phyloP scores from a whole-genome alignment of 2,113 vertebrate genomes.

The Dasyprocta punctata region DNA sequence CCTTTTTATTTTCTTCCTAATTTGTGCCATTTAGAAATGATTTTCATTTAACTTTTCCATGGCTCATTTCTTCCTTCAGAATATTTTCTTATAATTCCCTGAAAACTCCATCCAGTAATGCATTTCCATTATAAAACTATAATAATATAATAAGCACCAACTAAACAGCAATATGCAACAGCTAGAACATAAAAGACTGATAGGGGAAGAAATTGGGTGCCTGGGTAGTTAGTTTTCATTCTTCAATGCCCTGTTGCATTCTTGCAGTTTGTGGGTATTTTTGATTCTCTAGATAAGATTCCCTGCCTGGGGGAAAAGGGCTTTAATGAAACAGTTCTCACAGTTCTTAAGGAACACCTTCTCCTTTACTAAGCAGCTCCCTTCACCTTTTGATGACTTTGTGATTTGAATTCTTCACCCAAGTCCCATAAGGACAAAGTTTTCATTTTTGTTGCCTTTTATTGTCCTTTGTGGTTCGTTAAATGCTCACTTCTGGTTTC shows the following conservation, averaged over 20 bases:
- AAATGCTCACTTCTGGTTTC: background rate
- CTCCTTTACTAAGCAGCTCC: background rate
- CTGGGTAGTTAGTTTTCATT: conserved; percentile 28
- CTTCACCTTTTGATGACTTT: background rate
- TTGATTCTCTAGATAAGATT: background rate
- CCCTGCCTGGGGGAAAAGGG: background rate
- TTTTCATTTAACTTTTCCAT: conserved; percentile 76
- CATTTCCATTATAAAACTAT: conserved; percentile 66
- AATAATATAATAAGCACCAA: conserved; percentile 64
- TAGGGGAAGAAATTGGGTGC: background rate
- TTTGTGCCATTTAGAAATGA: conserved; percentile 73
- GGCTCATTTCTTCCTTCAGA: conserved; percentile 72
- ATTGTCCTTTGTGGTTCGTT: conserved; percentile 21
- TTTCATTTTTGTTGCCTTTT: conserved; percentile 6
- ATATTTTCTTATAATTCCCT: conserved; percentile 64
- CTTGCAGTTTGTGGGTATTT: background rate
- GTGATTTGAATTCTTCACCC: background rate
- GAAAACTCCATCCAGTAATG: conserved; percentile 54
- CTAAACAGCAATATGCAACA: conserved; percentile 55
- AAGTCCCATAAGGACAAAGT: background rate
- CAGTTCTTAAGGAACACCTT: background rate
- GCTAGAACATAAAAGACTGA: conserved; percentile 44
- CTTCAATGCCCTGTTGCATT: conserved; percentile 28
- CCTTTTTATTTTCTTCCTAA: conserved; percentile 71
- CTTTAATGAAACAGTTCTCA: background rate